Base-by-base conservation (phyloP, 2,888 invertebrate genomes). In the Drosophila mimica region DNA sequence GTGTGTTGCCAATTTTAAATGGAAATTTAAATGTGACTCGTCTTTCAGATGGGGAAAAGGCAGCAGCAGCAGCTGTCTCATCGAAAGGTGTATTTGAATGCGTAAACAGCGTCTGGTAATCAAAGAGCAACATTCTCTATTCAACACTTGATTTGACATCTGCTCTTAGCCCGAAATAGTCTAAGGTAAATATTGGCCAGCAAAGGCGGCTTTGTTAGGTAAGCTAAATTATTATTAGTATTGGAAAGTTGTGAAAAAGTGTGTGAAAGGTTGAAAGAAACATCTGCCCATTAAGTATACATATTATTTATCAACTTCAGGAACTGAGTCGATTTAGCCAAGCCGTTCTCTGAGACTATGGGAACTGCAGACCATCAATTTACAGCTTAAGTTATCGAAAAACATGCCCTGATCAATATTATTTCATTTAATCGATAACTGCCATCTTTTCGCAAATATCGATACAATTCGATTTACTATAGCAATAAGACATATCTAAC, bases 21-120 rank as follows among this genome's bases (percentile, higher is more conserved):
- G 83, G 80, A 78, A 80, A 86, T 88, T 86, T 82, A 86, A 83
- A 77, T 74, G 70, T 67, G 71, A 40, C 56, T 57, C 56, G 70
- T 64, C 70, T 73, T 73, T 34, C 36, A 43, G 70, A 61, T 60
- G 83, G 72, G 81, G 72, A 64, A 57, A 57, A 60, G 66, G 54
- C 69, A 76, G 66, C 49, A 68, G 76, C 33, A 34, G 25, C 54
- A 38, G 28, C 56, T 38, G 36, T 11, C n/a, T 70, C 57, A 40
- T 43, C 71, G 70, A 69, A 33, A 49, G 56, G 51, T 36, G 31
- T 56, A 51, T 49, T 20, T 11, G 31, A 56, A 81, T 68, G 66
- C 60, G 28, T 17, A 74, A 77, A 56, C 52, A 63, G 40, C 60
- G 40, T 36, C 65, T 62, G 76, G 72, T 79, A 79, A 81, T 77